phyloP scores from a whole-genome alignment of 2,888 invertebrate species.

The Dascillus cervinus region DNA sequence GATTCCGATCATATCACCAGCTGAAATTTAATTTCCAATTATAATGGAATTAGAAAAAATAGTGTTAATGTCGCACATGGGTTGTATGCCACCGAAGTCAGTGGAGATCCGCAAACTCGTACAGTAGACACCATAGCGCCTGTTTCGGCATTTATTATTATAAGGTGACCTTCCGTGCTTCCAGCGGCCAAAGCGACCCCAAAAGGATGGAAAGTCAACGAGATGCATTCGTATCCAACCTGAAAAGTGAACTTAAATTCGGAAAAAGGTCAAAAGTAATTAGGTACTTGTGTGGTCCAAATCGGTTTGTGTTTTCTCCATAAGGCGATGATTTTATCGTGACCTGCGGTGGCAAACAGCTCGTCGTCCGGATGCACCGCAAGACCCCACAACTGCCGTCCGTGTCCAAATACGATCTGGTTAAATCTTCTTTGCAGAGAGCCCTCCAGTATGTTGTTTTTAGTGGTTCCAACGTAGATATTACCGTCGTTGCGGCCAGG shows the following conservation, averaged over 20 bases:
- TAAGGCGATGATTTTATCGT: constrained; percentile 81
- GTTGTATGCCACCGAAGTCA: constrained; percentile 81
- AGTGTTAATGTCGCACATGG: constrained; percentile 54
- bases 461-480: constrained; percentile 84
- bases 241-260: constrained; percentile 27
- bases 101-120: constrained; percentile 78
- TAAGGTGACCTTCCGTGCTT: constrained; percentile 81
- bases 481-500: constrained; percentile 84
- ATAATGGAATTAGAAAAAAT: neutral
- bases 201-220: constrained; percentile 79
- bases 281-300: constrained; percentile 76
- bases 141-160: constrained; percentile 78
- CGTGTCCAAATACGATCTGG: constrained; percentile 83
- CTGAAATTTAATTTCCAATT: constrained; percentile 43
- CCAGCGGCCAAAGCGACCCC: constrained; percentile 83
- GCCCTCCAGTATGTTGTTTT: constrained; percentile 84
- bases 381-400: constrained; percentile 78
- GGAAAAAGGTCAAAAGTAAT: neutral
- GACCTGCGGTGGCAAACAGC: constrained; percentile 85
- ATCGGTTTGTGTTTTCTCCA: constrained; percentile 86
- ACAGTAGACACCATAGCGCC: constrained; percentile 80
- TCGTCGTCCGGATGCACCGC: constrained; percentile 88
- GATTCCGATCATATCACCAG: constrained; percentile 79
- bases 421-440: constrained; percentile 83
- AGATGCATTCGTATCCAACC: constrained; percentile 82